Conservation (phyloP, 2,797 vertebrate genomes). For the Enteromius afrohamiltoni region DNA sequence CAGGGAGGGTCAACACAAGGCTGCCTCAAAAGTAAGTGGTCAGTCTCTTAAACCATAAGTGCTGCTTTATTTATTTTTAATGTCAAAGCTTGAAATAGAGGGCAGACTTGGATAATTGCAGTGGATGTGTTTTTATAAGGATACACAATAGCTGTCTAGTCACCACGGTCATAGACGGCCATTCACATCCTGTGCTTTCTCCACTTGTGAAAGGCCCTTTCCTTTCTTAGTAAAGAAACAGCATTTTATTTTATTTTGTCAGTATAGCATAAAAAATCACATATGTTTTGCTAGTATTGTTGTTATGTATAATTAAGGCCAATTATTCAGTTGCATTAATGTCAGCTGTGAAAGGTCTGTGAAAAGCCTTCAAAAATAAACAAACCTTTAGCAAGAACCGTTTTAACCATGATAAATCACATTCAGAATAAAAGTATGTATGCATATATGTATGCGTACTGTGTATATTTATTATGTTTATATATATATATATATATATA, state of each 20-base stretch:
- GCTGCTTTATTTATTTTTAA: slow-evolving; percentile 44
- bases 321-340: background rate
- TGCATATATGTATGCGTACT: no score
- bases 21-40: slow-evolving; percentile 27
- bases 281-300: background rate
- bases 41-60: slow-evolving; percentile 39
- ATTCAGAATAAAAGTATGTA: no score
- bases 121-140: slow-evolving; percentile 34
- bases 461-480: no score
- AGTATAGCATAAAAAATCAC: background rate
- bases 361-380: background rate
- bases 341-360: background rate
- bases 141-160: slow-evolving; percentile 18
- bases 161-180: slow-evolving; percentile 12
- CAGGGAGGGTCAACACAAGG: slow-evolving; percentile 24
- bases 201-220: background rate
- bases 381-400: background rate
- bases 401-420: background rate
- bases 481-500: no score
- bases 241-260: background rate
- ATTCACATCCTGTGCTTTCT: slow-evolving; percentile 14
- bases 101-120: slow-evolving; percentile 39
- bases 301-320: background rate
- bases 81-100: slow-evolving; percentile 36
- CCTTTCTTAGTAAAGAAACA: no score